phyloP scores from a whole-genome alignment of 2,113 vertebrate species.

The Calonectris borealis region DNA sequence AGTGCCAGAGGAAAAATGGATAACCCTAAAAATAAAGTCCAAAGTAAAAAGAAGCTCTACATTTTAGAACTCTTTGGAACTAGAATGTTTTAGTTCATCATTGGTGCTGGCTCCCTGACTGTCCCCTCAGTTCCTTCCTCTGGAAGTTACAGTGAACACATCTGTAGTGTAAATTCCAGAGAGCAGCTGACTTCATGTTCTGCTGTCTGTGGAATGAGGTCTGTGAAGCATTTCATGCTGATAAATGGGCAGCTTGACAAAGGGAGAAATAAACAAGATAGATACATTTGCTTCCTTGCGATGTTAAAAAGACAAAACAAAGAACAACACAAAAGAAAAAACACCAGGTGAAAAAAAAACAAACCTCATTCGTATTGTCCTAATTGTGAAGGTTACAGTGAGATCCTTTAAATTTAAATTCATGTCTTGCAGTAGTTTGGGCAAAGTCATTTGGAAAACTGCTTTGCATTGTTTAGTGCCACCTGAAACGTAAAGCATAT shows the following conservation, averaged over 20 bases:
- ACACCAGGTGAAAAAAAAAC: accelerated
- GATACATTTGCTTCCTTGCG: neutral
- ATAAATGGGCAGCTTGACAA: neutral
- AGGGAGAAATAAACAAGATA: neutral
- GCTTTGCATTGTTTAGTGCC: neutral
- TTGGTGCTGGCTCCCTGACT: neutral
- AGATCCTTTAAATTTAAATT: neutral
- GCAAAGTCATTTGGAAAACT: neutral
- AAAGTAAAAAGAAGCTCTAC: neutral
- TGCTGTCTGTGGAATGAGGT: neutral
- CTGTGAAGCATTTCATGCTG: neutral
- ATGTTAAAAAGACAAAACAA: neutral
- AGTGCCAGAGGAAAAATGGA: neutral
- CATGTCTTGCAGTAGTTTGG: neutral
- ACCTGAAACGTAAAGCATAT: neutral
- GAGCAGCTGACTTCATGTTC: neutral
- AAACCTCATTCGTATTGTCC: neutral
- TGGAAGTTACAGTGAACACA: neutral
- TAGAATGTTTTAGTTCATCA: neutral
- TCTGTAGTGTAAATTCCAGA: neutral
- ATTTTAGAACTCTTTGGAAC: neutral
- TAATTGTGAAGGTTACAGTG: neutral
- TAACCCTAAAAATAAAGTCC: neutral
- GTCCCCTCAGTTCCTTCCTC: neutral
- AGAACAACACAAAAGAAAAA: neutral